Base-by-base conservation (phyloP, 2,888 invertebrate genomes). In the Actias luna region DNA sequence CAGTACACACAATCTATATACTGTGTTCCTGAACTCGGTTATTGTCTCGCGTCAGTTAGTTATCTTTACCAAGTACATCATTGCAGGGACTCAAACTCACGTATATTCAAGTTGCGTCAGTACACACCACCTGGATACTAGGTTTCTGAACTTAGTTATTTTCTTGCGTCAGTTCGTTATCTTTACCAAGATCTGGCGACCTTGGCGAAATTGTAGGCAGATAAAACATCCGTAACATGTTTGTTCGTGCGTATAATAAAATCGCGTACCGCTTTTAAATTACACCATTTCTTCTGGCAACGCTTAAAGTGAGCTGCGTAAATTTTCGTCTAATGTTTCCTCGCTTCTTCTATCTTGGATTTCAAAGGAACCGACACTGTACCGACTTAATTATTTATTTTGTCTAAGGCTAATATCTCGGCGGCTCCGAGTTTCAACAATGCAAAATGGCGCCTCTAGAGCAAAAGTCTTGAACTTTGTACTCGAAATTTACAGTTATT, bases 361-460 rank as follows among this genome's bases (percentile, higher is more conserved):
- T 55, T 55, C 29, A 29, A 55, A 16, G 29, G 1, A 25, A 55
- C 52, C 16, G 29, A 16, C 25, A 29, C n/a, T n/a, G n/a, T n/a
- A n/a, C 52, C 29, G n/a, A 16, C 52, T 29, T 55, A 29, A 55
- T 55, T 55, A 55, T 55, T 55, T 29, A 55, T 18, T 55, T 55
- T 27, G 52, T 46, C 22, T 46, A 46, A 46, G 8, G 10, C 22
- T 22, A 46, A 46, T 12, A 46, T 46, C 10, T 22, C 22, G 1
- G 1, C 46, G 14, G 8, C 18, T 42, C 42, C 8, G 22, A 10
- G 10, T 50, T 25, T 50, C 46, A 25, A 25, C 25, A 25, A 50
- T 50, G 12, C 42, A 7, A 42, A 42, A 42, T 42, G 42, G 42
- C 8, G 42, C n/a, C 5, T n/a, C n/a, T n/a, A 1, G n/a, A 18